Conservation (phyloP, 2,888 invertebrate species). For the Drosophila birchii region DNA sequence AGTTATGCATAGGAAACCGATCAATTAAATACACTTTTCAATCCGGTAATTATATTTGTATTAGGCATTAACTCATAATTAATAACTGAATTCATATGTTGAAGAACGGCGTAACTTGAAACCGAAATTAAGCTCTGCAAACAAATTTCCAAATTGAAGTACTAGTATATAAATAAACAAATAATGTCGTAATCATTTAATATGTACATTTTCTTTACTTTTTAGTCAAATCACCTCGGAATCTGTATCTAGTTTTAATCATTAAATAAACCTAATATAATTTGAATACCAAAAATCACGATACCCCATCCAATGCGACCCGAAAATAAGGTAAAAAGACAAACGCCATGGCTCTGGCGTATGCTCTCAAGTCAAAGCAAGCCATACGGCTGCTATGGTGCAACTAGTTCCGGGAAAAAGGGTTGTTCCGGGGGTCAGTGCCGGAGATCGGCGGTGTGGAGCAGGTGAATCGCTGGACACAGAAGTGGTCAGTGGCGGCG, state of each 20-base stretch:
- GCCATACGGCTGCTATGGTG: constrained; percentile 39
- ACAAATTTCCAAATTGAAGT: not conserved
- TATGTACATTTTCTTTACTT: too few species aligned
- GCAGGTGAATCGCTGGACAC: constrained; percentile 40
- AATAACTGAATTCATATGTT: too few species aligned
- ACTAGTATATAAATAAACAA: too few species aligned
- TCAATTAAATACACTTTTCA: constrained; percentile 1
- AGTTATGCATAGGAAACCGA: not conserved
- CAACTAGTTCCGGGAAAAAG: constrained; percentile 24
- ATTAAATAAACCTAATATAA: not conserved
- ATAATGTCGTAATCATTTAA: too few species aligned
- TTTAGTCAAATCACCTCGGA: too few species aligned
- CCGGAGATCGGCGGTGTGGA: constrained; percentile 6
- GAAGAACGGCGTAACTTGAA: not conserved
- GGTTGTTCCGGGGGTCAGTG: constrained; percentile 3
- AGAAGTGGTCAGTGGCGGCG: constrained; percentile 78
- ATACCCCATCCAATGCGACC: constrained; percentile 8
- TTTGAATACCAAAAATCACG: not conserved
- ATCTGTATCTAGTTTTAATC: not conserved
- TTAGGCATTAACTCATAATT: not conserved
- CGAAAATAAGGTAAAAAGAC: constrained; percentile 28
- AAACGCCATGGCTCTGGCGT: constrained; percentile 42
- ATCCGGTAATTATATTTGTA: not conserved
- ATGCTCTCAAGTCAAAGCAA: constrained; percentile 70
- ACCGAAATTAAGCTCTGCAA: not conserved